Percentiles rank a stretch among this genome's conserved stretches.
These are phyloP conservation scores for Psilopsiagon aymara DNA, from an alignment of 2,113 vertebrate genomes.

Conservation along the genomic window DNA sequence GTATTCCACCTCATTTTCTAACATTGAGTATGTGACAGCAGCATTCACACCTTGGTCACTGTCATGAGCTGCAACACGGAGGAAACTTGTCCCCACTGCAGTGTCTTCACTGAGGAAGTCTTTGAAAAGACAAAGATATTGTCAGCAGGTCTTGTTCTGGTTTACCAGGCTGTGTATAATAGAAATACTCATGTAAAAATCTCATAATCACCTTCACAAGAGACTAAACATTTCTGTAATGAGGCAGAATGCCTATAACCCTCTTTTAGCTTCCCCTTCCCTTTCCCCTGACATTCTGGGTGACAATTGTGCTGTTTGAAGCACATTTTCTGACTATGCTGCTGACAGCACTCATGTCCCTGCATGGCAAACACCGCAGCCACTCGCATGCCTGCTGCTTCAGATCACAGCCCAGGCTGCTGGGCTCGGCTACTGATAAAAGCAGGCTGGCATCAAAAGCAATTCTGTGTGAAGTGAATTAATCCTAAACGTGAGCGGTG, in stretches of 20 bases:
- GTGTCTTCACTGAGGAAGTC: slow-evolving; percentile 89
- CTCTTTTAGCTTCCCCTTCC: neutral
- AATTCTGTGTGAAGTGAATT: neutral
- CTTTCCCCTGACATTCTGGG: neutral
- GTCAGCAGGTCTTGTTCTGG: neutral
- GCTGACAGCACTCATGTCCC: neutral
- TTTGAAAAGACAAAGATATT: slow-evolving; percentile 49
- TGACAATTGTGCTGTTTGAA: neutral
- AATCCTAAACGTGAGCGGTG: neutral
- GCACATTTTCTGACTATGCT: neutral
- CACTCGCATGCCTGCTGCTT: accelerated
- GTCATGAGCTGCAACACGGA: slow-evolving; percentile 84
- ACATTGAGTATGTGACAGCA: slow-evolving; percentile 83
- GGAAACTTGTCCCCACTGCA: slow-evolving; percentile 85
- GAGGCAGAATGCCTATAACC: neutral
- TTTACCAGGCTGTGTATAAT: neutral
- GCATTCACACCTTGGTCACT: slow-evolving; percentile 89
- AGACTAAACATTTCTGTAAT: neutral
- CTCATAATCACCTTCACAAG: neutral
- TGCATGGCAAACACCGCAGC: neutral
- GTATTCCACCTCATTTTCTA: slow-evolving; percentile 80
- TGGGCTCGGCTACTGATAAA: neutral
- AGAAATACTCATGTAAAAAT: neutral
- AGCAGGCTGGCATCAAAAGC: neutral
- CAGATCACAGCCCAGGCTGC: neutral